Evolutionary conservation across 2,888 invertebrate species (phyloP), one percentile per base, ranked within the genome.

Genomic region (Drosophila tanythrix): DNA sequence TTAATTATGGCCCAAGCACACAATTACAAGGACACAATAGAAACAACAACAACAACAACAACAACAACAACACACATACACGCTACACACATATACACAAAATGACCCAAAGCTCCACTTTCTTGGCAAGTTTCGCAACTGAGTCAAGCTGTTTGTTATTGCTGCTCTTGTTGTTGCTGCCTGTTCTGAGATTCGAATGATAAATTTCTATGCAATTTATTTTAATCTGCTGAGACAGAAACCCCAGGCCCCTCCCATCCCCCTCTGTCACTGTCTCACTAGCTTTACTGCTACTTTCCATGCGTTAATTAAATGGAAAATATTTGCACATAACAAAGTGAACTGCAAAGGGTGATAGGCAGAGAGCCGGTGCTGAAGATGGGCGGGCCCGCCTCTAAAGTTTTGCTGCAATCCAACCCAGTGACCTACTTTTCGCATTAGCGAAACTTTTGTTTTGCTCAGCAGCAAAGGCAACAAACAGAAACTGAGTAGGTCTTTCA

Each of bases 301-400:
- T 82, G 82, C 86, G 84, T 89, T 87, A 89, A 87, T 87, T 87
- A 87, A 87, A 87, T 82, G 87, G 81, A 84, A 87, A 89, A 87
- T 89, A 87, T 89, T 89, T 87, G 79, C 85, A 85, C 77, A 79
- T 68, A 80, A 76, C 79, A 71, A 76, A 31, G 56, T 40, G 29
- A 56, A 56, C 29, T 36, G 55, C 38, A 56, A 38, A 27, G n/a
- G 56, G 29, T 18, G 15, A 5, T 40, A n/a, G 40, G 40, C 50
- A 50, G 18, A 7, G 46, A 7, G 7, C 13, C 8, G 18, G 15
- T 64, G 31, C 8, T 50, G 55, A 62, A 1, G 3, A 10, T 4
- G 59, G 40, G 11, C 31, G 18, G 25, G 56, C 21, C n/a, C 43
- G 35, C 51, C 58, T 46, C 61, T 53, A 73, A 79, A 76, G 55